Conservation (phyloP, 2,113 vertebrate genomes). For the Elephantulus edwardii region DNA sequence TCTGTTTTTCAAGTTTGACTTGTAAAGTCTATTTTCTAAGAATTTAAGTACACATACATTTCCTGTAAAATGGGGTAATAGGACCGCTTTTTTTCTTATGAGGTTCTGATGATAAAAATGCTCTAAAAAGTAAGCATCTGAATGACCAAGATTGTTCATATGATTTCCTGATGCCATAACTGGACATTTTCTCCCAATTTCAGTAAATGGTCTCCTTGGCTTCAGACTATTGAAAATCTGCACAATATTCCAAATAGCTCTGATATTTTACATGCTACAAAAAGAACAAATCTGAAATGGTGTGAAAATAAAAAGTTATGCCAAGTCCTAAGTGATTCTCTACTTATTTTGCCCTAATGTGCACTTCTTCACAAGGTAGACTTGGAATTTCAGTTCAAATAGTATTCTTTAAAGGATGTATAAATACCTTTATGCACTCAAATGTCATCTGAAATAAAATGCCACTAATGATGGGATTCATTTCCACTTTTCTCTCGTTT, state of each 20-base stretch:
- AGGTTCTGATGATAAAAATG: constrained; percentile 3
- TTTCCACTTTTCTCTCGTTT: neutral
- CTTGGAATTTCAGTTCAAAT: constrained; percentile 13
- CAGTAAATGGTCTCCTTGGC: neutral
- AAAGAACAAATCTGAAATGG: neutral
- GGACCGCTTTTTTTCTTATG: neutral
- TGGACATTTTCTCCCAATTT: neutral
- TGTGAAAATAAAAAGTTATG: constrained; percentile 42
- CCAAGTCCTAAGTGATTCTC: neutral
- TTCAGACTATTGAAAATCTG: constrained; percentile 14
- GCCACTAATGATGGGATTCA: neutral
- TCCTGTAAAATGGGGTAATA: neutral
- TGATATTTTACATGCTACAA: neutral
- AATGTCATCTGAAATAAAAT: neutral
- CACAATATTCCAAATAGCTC: neutral
- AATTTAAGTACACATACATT: neutral
- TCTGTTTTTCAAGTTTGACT: neutral
- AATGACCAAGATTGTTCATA: neutral
- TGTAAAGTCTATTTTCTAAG: constrained; percentile 1
- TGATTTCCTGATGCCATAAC: neutral
- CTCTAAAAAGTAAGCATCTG: neutral
- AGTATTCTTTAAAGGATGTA: constrained; percentile 33
- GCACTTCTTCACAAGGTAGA: neutral
- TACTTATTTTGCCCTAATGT: neutral
- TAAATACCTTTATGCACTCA: neutral